These are phyloP conservation scores for Xylocopa sonorina DNA, from an alignment of 1,140 invertebrate genomes.

Conservation along the genomic window DNA sequence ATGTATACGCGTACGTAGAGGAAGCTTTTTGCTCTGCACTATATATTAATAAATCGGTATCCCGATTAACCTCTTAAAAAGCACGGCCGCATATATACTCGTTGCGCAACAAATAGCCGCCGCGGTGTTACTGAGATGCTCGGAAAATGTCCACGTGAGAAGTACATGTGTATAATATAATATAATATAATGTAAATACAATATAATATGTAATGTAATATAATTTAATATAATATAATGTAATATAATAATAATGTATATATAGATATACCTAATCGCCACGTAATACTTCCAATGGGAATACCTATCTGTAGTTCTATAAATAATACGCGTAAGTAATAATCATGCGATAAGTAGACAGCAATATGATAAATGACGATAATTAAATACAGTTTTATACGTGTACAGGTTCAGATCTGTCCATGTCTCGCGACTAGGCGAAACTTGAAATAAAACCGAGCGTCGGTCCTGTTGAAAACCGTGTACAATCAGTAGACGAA, in stretches of 20 bases:
- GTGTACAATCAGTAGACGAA: too few relatives aligned
- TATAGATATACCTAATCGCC: slow-evolving; percentile 44
- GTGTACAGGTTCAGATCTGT: slow-evolving; percentile 21
- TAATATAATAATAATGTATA: slow-evolving; percentile 39
- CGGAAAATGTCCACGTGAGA: slow-evolving; percentile 37
- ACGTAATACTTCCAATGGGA: slow-evolving; percentile 36
- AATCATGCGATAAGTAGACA: slow-evolving; percentile 51
- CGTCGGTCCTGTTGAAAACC: background rate
- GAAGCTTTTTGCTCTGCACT: slow-evolving; percentile 47
- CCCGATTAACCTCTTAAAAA: slow-evolving; percentile 49
- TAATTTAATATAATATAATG: slow-evolving; percentile 41
- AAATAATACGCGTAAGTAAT: slow-evolving; percentile 51
- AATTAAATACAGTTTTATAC: slow-evolving; percentile 53
- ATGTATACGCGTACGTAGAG: slow-evolving; percentile 20
- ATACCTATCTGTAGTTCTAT: slow-evolving; percentile 37
- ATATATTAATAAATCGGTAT: slow-evolving; percentile 34
- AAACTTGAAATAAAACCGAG: slow-evolving; percentile 21
- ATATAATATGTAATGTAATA: slow-evolving; percentile 39
- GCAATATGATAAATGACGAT: slow-evolving; percentile 49
- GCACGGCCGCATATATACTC: slow-evolving; percentile 30
- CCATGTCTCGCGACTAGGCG: slow-evolving; percentile 1
- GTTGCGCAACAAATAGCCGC: slow-evolving; percentile 24
- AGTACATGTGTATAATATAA: slow-evolving; percentile 38
- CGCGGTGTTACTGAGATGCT: slow-evolving; percentile 28
- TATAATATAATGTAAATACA: slow-evolving; percentile 31